A percentile compares a stretch with the other conserved stretches of the same genome.
Conservation (phyloP, 2,113 vertebrate species). For the Pitta sordida region DNA sequence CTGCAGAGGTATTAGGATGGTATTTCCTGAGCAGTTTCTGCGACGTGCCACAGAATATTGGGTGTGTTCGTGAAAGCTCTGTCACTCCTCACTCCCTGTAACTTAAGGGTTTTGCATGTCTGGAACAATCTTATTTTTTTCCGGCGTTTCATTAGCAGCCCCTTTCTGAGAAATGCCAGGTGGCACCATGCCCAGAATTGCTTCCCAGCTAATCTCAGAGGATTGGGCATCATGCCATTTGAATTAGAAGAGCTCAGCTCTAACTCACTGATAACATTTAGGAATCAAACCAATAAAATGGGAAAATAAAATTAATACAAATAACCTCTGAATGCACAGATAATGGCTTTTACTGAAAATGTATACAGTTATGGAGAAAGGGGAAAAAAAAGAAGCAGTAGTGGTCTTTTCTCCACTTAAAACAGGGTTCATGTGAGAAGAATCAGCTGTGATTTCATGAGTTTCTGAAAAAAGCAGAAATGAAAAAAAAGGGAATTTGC, state of each 20-base stretch:
- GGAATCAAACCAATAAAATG: conserved; percentile 31
- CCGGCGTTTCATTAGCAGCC: conserved; percentile 57
- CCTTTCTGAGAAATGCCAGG: conserved; percentile 43
- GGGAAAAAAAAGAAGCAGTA: not conserved
- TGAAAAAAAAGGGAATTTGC: not conserved
- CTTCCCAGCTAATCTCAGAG: conserved; percentile 54
- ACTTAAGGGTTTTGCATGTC: conserved; percentile 43
- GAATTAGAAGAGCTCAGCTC: conserved; percentile 42
- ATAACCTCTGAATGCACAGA: not conserved
- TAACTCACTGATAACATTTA: conserved; percentile 56
- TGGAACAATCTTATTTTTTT: conserved; percentile 62
- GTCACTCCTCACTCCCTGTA: conserved; percentile 37
- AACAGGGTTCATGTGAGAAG: not conserved
- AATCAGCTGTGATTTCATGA: not conserved
- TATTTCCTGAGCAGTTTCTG: conserved; percentile 19
- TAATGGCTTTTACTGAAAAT: not conserved
- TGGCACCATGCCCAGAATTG: conserved; percentile 55
- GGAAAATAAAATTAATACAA: not conserved
- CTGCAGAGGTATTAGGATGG: conserved; percentile 23
- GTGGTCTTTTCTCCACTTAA: not conserved
- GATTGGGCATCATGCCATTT: conserved; percentile 56
- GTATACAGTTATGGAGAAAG: not conserved
- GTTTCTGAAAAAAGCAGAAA: not conserved
- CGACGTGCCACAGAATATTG: conserved; percentile 21
- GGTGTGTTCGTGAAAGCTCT: conserved; percentile 49